phyloP scores from a whole-genome alignment of 1,140 invertebrate species.

The Radopholus similis region DNA sequence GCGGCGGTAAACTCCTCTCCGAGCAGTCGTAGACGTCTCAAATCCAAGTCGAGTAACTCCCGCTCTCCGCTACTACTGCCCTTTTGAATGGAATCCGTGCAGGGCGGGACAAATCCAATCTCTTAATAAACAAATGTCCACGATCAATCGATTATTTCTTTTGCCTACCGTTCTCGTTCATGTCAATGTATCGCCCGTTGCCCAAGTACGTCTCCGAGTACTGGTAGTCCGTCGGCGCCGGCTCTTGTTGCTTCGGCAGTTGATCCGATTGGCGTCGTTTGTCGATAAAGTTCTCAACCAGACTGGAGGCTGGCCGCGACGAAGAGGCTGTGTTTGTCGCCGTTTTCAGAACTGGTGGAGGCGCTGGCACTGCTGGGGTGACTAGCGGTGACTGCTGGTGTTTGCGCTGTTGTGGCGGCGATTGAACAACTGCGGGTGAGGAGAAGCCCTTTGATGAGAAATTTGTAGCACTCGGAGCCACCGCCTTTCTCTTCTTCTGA shows the following conservation, averaged over 20 bases:
- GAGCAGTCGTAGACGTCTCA: background rate
- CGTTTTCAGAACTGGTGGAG: background rate
- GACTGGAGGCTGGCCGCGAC: slow-evolving; percentile 35
- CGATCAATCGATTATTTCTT: background rate
- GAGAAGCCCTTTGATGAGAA: too few relatives aligned
- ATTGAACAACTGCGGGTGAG: too few relatives aligned
- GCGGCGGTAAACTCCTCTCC: background rate
- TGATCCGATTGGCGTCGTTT: slow-evolving; percentile 26
- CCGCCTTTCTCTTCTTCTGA: background rate
- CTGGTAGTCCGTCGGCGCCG: slow-evolving; percentile 37
- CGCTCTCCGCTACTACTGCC: slow-evolving; percentile 11
- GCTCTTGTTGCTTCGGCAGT: slow-evolving; percentile 17
- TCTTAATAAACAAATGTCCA: slow-evolving; percentile 27
- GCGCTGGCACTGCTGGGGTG: background rate
- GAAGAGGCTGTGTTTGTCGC: slow-evolving; percentile 14
- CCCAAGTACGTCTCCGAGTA: slow-evolving; percentile 44
- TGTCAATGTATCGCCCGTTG: slow-evolving; percentile 53
- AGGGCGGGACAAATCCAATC: slow-evolving; percentile 47
- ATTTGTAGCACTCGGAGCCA: background rate
- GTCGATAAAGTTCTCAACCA: slow-evolving; percentile 57
- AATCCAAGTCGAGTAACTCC: slow-evolving; percentile 20
- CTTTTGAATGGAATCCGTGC: slow-evolving; percentile 46
- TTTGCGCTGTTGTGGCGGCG: background rate
- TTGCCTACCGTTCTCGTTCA: slow-evolving; percentile 50
- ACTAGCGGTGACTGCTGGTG: background rate